These are phyloP conservation scores for Bombylius major DNA, from an alignment of 2,888 invertebrate genomes.

Conservation along the genomic window DNA sequence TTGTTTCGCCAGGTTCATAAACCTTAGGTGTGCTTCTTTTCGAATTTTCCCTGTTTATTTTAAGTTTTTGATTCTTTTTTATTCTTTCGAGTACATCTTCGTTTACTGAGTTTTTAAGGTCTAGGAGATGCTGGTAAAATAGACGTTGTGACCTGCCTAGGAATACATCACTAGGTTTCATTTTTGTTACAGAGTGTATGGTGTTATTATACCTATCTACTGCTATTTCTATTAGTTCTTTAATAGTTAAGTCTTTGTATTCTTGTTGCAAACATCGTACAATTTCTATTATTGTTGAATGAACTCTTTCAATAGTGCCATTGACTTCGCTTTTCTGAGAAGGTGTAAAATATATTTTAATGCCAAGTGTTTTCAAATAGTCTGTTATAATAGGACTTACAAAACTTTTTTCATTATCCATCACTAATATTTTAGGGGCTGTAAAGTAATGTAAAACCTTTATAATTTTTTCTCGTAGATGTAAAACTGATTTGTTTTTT, in stretches of 20 bases:
- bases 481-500: conserved; percentile 1
- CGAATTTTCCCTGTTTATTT: not conserved
- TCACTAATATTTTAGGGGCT: not conserved
- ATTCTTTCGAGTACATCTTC: not conserved
- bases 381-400: not conserved
- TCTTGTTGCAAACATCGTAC: too few relatives aligned
- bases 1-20: not conserved
- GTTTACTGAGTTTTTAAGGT: not conserved
- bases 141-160: not conserved
- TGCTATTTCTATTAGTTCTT: too few relatives aligned
- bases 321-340: too few relatives aligned
- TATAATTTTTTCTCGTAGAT: conserved; percentile 1
- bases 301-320: too few relatives aligned
- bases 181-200: not conserved
- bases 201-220: not conserved
- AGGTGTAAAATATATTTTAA: too few relatives aligned
- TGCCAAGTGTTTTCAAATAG: too few relatives aligned
- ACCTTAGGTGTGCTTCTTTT: not conserved
- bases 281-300: too few relatives aligned
- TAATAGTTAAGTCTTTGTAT: too few relatives aligned
- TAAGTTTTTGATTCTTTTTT: not conserved
- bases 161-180: not conserved
- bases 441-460: not conserved
- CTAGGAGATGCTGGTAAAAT: not conserved
- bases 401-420: not conserved